These are phyloP conservation scores for Leucoraja erinaceus DNA, from an alignment of 2,113 vertebrate species.

Conservation along the genomic window DNA sequence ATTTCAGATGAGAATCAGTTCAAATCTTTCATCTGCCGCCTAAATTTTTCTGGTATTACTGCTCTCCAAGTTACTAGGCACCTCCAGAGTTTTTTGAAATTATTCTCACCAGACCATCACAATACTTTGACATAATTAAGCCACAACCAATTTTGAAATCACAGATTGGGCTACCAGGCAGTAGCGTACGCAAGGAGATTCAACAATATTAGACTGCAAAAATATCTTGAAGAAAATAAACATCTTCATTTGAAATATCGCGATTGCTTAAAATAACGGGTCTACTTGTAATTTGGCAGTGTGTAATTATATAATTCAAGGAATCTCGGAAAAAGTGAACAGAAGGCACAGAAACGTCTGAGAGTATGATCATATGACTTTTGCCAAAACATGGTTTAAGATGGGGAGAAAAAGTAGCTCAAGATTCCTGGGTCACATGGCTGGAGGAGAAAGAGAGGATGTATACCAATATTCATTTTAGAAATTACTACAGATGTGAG, in stretches of 20 bases:
- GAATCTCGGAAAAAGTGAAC: no score
- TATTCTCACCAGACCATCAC: not conserved
- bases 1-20: not conserved
- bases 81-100: not conserved
- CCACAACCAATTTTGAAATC: not conserved
- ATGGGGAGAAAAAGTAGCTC: no score
- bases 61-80: not conserved
- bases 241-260: not conserved
- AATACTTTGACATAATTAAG: not conserved
- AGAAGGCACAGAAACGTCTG: no score
- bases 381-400: no score
- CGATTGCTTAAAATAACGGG: not conserved
- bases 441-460: no score
- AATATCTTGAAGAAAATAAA: not conserved
- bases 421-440: no score
- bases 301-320: no score
- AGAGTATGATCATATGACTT: no score
- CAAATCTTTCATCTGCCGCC: not conserved
- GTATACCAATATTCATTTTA: no score
- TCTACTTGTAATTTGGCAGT: not conserved
- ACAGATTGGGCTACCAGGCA: not conserved
- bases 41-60: not conserved
- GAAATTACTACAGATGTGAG: no score
- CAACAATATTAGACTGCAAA: not conserved
- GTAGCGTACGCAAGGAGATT: not conserved